These are phyloP conservation scores for Semnornis frantzii DNA, from an alignment of 2,113 vertebrate genomes.

Conservation along the genomic window DNA sequence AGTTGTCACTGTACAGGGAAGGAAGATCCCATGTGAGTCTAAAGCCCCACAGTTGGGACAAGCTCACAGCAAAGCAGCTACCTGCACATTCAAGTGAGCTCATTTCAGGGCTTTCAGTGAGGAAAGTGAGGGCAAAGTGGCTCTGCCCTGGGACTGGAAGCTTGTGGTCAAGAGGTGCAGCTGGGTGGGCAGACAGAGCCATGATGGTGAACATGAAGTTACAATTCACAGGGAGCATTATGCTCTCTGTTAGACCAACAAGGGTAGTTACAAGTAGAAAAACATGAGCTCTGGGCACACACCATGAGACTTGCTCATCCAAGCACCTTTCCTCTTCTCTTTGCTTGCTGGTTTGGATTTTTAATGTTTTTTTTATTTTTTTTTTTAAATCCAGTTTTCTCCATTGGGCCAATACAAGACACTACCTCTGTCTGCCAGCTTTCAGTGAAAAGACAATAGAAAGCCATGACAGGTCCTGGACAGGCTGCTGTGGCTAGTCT, in stretches of 20 bases:
- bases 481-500: background rate
- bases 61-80: background rate
- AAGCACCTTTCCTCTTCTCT: background rate
- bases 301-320: background rate
- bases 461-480: background rate
- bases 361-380: background rate
- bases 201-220: accelerated
- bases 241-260: background rate
- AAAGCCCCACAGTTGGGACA: background rate
- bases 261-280: background rate
- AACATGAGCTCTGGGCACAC: background rate
- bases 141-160: background rate
- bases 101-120: background rate
- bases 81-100: background rate
- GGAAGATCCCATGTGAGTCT: background rate
- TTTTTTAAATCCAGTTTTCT: background rate
- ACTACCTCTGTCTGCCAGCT: background rate
- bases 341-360: background rate
- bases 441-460: background rate
- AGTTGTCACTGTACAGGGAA: background rate
- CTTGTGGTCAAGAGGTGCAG: background rate
- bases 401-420: background rate
- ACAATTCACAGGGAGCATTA: background rate
- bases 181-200: background rate
- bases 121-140: background rate